Evolutionary conservation across 2,113 vertebrate species (phyloP).

Genomic region (Lagopus muta): DNA sequence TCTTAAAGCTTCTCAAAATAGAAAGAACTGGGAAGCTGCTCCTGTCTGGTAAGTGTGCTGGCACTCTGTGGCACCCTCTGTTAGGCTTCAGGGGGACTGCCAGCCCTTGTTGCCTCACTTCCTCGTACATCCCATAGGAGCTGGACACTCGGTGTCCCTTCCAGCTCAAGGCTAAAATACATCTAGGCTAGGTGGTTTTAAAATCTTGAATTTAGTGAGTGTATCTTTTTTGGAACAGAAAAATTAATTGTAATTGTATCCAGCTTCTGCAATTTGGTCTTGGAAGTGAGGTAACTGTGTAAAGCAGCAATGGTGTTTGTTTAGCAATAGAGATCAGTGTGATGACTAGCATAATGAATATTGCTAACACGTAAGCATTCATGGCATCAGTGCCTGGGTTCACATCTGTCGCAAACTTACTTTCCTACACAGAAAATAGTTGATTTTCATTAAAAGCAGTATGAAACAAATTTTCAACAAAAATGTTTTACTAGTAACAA

Average conservation of each 20-base stretch:
- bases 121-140: neutral
- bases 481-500: neutral
- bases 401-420: neutral
- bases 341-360: neutral
- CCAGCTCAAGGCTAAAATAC: accelerated
- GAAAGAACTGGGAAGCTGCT: neutral
- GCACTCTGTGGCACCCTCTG: neutral
- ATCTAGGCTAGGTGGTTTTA: neutral
- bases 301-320: neutral
- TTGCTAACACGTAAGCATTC: neutral
- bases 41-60: accelerated
- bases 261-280: neutral
- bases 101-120: accelerated
- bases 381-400: neutral
- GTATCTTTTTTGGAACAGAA: neutral
- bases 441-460: neutral
- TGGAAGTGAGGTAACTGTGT: neutral
- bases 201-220: accelerated
- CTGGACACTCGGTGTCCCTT: neutral
- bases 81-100: neutral
- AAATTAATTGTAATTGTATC: neutral
- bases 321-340: neutral
- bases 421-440: neutral
- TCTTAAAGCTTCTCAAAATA: neutral
- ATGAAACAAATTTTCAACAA: neutral